Evolutionary conservation across 2,797 vertebrate species (phyloP).

Genomic region (Chelon labrosus): DNA sequence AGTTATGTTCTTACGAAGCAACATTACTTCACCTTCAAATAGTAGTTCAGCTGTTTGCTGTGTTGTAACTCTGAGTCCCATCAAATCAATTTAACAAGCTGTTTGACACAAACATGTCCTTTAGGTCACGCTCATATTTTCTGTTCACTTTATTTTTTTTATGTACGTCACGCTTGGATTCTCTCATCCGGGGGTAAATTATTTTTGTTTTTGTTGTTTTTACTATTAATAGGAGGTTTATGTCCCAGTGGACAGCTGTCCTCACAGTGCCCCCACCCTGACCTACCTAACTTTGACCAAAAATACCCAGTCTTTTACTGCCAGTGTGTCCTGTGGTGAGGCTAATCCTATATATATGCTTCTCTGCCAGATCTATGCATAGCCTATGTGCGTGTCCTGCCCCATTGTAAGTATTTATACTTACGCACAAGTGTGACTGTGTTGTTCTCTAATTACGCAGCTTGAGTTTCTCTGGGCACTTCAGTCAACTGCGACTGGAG

Average conservation of each 20-base stretch:
- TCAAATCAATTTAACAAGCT: conserved; percentile 7
- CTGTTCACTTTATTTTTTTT: background rate
- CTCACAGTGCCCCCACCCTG: background rate
- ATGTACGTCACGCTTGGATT: background rate
- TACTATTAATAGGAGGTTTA: background rate
- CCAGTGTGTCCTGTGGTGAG: background rate
- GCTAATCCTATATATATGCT: too few relatives aligned
- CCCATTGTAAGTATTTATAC: too few relatives aligned
- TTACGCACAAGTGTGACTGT: too few relatives aligned
- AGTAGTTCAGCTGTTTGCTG: conserved; percentile 7
- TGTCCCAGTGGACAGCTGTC: conserved; percentile 4
- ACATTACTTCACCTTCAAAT: conserved; percentile 71
- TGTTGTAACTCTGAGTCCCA: conserved; percentile 9
- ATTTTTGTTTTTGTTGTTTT: conserved; percentile 6
- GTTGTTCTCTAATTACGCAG: too few relatives aligned
- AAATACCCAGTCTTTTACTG: background rate
- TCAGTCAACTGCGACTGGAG: too few relatives aligned
- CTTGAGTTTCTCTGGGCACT: too few relatives aligned
- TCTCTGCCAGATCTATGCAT: too few relatives aligned
- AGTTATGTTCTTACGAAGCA: conserved; percentile 80
- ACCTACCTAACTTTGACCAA: background rate
- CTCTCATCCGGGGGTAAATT: background rate
- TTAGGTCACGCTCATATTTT: conserved; percentile 15
- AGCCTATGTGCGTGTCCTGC: too few relatives aligned
- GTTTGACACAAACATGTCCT: conserved; percentile 9